Evolutionary conservation across 1,140 invertebrate species (phyloP), one percentile per base, ranked within the genome.

Genomic region (Anoplophora glabripennis): DNA sequence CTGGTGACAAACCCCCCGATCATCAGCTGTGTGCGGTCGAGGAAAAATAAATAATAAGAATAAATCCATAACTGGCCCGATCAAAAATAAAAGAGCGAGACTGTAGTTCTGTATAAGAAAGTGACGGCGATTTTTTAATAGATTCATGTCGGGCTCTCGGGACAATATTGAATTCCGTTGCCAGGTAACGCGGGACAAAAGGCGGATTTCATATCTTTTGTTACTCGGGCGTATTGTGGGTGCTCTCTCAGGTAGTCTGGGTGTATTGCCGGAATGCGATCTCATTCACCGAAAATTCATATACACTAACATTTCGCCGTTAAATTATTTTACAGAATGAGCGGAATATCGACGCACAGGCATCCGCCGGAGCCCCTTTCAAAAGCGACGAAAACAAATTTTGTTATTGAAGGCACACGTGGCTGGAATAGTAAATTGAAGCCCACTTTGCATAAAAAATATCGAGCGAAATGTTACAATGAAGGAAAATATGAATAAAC

Each of bases 121-220:
- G 45, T 60, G 58, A 60, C 58, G 58, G 58, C 51, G 28, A 54
- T 54, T 63, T 61, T 59, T 63, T 63, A 59, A 63, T 63, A 63
- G 52, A 59, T 59, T 55, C 53, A 38, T 48, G 55, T 59, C 36
- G 51, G 56, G 51, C 21, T 44, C 12, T 52, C 42, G 14, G 59
- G 57, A 59, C 61, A 63, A 59, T 63, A 63, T 55, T 59, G 57
- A 55, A 60, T 63, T 54, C 53, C 57, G 57, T 53, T 59, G 57
- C 46, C 57, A 63, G 57, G 61, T 63, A 63, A 63, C 51, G 36
- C 14, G 18, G 57, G 57, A 63, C 61, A 63, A 63, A 55, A 58
- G 61, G 51, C 38, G 61, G 57, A 63, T 63, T 63, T 60, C 53
- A 55, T 47, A 51, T 63, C 61, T 58, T 63, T 63, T 63, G 61